Base-by-base conservation (phyloP, 2,113 vertebrate species). In the Callorhinus ursinus region DNA sequence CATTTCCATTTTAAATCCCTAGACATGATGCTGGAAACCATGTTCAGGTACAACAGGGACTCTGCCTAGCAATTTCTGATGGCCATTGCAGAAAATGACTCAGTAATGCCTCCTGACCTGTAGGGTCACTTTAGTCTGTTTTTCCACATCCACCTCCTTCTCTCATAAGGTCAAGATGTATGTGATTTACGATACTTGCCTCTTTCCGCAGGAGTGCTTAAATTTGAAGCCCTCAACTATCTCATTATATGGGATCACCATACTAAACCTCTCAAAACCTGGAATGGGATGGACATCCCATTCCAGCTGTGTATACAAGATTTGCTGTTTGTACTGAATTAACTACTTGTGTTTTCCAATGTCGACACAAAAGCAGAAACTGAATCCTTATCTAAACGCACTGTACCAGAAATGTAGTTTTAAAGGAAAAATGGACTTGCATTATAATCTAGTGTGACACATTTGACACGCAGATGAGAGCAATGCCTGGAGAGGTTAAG, bases 1-100 rank as follows among this genome's bases (percentile, higher is more conserved):
- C 13, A 89, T 96, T 93, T 95, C 39, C 59, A 93, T 79, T 96
- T 95, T 61, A 94, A 95, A 85, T 88, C 16, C 93, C 21, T 79
- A 77, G 19, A 77, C 16, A 42, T 76, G 84, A 72, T 84, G 42
- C 11, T 74, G 14, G 13, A 83, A 84, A 83, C 33, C 53, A 10
- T 51, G 36, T 36, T 91, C 31, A 93, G 88, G 83, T 74, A 65
- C 24, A 82, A 36, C 24, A 57, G 77, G n/a, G 69, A 36, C 39
- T 89, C 36, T 88, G n/a, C 67, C 36, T 93, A 63, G 11, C 61
- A 91, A 93, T 96, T 97, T 93, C 80, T 46, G 57, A 28, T 49
- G 16, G 33, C 9, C 26, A 24, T 28, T 86, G 16, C 26, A 59
- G 31, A 96, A 96, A 95, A 57, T 28, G 42, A 39, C 10, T 85